These are phyloP conservation scores for Alloplasta piceator DNA, from an alignment of 2,888 invertebrate species.

Conservation along the genomic window DNA sequence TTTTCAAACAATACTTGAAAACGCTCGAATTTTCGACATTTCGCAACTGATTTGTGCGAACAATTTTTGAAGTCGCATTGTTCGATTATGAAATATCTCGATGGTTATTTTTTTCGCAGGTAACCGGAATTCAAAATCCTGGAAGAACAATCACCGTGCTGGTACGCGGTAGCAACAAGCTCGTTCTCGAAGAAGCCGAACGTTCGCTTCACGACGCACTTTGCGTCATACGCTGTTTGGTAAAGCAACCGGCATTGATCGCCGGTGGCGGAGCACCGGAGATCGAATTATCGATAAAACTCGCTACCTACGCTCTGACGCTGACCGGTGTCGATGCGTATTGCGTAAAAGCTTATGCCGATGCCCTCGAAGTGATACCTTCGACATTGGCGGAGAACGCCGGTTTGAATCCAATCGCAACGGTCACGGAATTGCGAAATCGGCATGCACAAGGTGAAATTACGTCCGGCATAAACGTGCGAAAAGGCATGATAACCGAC, in stretches of 20 bases:
- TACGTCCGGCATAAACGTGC: slow-evolving; percentile 97
- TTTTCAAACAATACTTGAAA: too few species aligned
- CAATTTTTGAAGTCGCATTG: too few species aligned
- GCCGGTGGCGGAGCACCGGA: slow-evolving; percentile 99
- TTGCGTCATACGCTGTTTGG: slow-evolving; percentile 97
- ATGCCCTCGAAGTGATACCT: slow-evolving; percentile 97
- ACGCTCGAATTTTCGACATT: too few species aligned
- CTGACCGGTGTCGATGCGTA: slow-evolving; percentile 97
- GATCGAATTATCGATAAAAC: slow-evolving; percentile 94
- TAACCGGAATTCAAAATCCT: slow-evolving; percentile 93
- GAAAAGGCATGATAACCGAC: slow-evolving; percentile 97
- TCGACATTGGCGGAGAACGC: slow-evolving; percentile 96
- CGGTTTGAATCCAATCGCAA: slow-evolving; percentile 96
- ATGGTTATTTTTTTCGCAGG: slow-evolving; percentile 81
- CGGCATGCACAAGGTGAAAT: slow-evolving; percentile 94
- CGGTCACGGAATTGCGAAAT: slow-evolving; percentile 98
- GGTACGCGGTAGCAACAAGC: slow-evolving; percentile 94
- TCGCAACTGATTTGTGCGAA: too few species aligned
- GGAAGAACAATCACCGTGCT: slow-evolving; percentile 97
- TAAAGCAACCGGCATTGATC: slow-evolving; percentile 95
- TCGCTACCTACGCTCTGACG: slow-evolving; percentile 92
- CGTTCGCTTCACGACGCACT: slow-evolving; percentile 93
- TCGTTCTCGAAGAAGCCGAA: slow-evolving; percentile 92
- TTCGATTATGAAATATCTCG: too few species aligned
- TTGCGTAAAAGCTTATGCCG: slow-evolving; percentile 97